Evolutionary conservation across 2,888 invertebrate species (phyloP).

Genomic region (Apotomis turbidana): DNA sequence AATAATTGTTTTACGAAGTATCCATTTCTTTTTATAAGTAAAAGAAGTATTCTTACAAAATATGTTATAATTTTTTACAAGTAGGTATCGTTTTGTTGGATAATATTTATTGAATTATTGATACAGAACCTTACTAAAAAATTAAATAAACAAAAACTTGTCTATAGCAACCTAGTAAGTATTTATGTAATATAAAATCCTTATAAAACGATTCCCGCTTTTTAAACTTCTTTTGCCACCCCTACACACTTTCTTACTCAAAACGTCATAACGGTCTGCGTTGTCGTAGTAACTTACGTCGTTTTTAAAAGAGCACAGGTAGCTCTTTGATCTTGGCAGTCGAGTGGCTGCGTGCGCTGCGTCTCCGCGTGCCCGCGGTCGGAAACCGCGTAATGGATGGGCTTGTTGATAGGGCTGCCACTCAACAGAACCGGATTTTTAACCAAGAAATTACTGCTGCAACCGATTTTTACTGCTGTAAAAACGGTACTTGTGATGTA

Average conservation of each 20-base stretch:
- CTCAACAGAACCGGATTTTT: background rate
- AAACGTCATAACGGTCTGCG: background rate
- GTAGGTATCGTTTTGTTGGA: too few relatives aligned
- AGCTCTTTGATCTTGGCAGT: conserved; percentile 61
- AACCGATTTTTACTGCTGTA: too few relatives aligned
- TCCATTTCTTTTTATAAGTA: too few relatives aligned
- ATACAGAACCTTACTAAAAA: too few relatives aligned
- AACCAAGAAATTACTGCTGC: too few relatives aligned
- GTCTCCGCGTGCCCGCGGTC: conserved; percentile 45
- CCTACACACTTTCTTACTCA: background rate
- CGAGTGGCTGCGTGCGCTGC: conserved; percentile 59
- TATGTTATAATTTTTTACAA: too few relatives aligned
- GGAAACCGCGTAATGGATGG: conserved; percentile 74
- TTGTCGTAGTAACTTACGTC: background rate
- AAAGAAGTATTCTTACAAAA: too few relatives aligned
- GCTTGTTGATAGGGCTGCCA: conserved; percentile 56
- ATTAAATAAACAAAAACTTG: too few relatives aligned
- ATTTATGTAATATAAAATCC: background rate
- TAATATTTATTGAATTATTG: too few relatives aligned
- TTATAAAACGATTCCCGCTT: background rate
- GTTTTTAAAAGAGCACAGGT: background rate
- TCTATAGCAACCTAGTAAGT: background rate
- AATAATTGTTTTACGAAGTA: too few relatives aligned
- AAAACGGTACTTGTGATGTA: too few relatives aligned
- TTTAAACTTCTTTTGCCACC: background rate